phyloP scores from a whole-genome alignment of 2,797 vertebrate species.

The Pseudochromis fuscus region DNA sequence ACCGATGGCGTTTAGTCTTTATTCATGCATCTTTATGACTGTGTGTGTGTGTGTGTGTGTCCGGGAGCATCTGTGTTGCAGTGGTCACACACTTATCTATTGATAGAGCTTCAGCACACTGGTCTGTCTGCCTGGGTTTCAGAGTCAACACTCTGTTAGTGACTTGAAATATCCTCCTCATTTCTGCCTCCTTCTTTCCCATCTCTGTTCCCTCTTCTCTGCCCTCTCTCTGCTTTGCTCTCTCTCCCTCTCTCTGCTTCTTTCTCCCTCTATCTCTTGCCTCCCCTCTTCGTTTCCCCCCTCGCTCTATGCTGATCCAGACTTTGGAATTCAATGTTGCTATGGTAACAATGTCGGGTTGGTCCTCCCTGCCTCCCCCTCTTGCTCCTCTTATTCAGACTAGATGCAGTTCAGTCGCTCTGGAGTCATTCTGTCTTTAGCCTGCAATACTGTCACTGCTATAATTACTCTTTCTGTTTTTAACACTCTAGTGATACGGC shows the following conservation, averaged over 20 bases:
- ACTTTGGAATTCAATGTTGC: slow-evolving; percentile 87
- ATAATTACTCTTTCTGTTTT: slow-evolving; percentile 39
- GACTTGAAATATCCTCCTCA: slow-evolving; percentile 56
- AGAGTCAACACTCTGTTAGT: slow-evolving; percentile 45
- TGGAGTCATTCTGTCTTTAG: slow-evolving; percentile 64
- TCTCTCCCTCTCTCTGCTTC: slow-evolving; percentile 48
- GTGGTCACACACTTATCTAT: slow-evolving; percentile 63
- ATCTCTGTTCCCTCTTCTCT: slow-evolving; percentile 28
- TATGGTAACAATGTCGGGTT: slow-evolving; percentile 86
- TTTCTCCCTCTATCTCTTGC: slow-evolving; percentile 65
- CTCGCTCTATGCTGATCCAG: slow-evolving; percentile 82
- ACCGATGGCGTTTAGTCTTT: slow-evolving; percentile 30
- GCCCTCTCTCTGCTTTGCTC: slow-evolving; percentile 40
- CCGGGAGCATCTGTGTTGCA: slow-evolving; percentile 53
- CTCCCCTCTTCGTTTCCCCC: slow-evolving; percentile 45
- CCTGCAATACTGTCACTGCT: slow-evolving; percentile 45
- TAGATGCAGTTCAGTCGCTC: slow-evolving; percentile 72
- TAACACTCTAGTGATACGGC: neutral
- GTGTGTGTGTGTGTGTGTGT: slow-evolving; percentile 27
- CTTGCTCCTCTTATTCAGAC: slow-evolving; percentile 78
- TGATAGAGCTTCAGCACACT: slow-evolving; percentile 56
- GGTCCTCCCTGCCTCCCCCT: slow-evolving; percentile 75
- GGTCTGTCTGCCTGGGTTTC: slow-evolving; percentile 45
- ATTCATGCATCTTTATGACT: slow-evolving; percentile 27
- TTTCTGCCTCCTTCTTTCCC: slow-evolving; percentile 59